A percentile compares a stretch with the other conserved stretches of the same genome.
Conservation (phyloP, 1,140 invertebrate genomes). For the Eurytemora carolleeae region DNA sequence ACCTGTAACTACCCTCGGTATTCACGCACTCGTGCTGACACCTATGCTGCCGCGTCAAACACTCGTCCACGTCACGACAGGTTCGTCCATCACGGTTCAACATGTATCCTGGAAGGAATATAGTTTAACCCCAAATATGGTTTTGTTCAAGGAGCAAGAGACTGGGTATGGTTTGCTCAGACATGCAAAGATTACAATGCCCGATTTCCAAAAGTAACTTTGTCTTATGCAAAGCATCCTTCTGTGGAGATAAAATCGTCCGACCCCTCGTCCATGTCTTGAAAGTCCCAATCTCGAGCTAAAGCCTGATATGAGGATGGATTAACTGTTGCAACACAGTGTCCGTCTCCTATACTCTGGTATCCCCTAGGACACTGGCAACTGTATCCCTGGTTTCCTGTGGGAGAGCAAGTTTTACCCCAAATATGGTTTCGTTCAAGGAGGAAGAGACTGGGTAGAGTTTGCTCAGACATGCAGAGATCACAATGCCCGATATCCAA, state of each 20-base stretch:
- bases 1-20: constrained; percentile 56
- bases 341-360: constrained; percentile 35
- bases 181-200: no score
- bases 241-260: constrained; percentile 59
- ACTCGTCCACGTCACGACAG: constrained; percentile 65
- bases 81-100: constrained; percentile 51
- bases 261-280: constrained; percentile 30
- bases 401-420: no score
- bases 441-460: no score
- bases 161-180: no score
- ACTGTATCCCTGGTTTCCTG: no score
- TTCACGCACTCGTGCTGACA: constrained; percentile 66
- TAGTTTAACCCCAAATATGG: no score
- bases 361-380: constrained; percentile 55
- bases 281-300: constrained; percentile 41
- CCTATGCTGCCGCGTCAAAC: constrained; percentile 47
- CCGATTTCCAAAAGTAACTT: no score
- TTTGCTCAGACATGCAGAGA: no score
- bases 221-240: constrained; percentile 73
- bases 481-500: no score
- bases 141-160: no score
- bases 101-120: constrained; percentile 48
- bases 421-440: no score
- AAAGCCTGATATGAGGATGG: constrained; percentile 28
- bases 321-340: constrained; percentile 16